Base-by-base conservation (phyloP, 2,888 invertebrate genomes). In the Barypeithes pellucidus region DNA sequence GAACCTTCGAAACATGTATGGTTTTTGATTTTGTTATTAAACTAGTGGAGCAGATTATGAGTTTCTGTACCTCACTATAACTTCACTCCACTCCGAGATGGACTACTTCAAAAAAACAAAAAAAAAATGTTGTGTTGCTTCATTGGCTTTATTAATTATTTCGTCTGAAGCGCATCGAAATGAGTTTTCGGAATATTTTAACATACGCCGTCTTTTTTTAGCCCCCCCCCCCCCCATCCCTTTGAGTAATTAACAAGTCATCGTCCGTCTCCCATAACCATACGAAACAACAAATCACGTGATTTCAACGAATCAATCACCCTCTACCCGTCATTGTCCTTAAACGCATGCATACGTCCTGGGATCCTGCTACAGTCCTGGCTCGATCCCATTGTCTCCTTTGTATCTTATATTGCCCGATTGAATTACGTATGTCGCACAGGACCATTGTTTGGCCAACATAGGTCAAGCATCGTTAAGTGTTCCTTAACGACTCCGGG, bases 391-490 rank as follows among this genome's bases (percentile, higher is more conserved):
- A 71, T 75, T 71, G 71, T 75, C 63, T 71, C 71, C 75, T 71
- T 75, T 75, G 75, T 75, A 39, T 45, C 66, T 43, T 65, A 72
- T 72, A 72, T 71, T 67, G 71, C 67, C 75, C 75, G 69, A 75
- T 75, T 72, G 75, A 72, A 72, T 75, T 75, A 75, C 75, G 75
- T 75, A 75, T 72, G 75, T 75, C 69, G 74, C 67, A 74, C 52
- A 63, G 69, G 72, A 54, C 73, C 72, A 78, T 82, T 82, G 82
- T 82, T 82, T 82, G 72, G 77, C 82, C 75, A 81, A 82, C 82
- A 81, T 78, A 77, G 82, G 82, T 82, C 81, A 82, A 81, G 81
- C 80, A 78, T 81, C 81, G 81, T 82, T 82, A 81, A 78, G 76
- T 77, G 65, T 69, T 67, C 71, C 75, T 72, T 75, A 77, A 77